These are phyloP conservation scores for Sipha maydis DNA, from an alignment of 2,888 invertebrate species.

Conservation along the genomic window DNA sequence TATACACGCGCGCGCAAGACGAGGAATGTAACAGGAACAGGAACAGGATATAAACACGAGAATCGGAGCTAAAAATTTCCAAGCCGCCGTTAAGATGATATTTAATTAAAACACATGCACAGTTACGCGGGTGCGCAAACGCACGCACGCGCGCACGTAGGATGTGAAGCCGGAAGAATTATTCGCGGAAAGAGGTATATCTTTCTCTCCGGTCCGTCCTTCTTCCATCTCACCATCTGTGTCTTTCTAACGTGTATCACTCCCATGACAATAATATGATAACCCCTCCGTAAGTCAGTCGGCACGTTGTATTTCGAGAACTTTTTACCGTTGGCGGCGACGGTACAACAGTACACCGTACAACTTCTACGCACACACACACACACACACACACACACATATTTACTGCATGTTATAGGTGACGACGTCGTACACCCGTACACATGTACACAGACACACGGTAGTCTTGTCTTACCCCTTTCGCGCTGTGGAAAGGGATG, in stretches of 20 bases:
- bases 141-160: neutral
- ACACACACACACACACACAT: neutral
- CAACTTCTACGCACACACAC: neutral
- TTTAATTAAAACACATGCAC: constrained; percentile 53
- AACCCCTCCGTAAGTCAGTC: neutral
- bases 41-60: constrained; percentile 17
- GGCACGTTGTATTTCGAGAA: constrained; percentile 53
- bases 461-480: constrained; percentile 27
- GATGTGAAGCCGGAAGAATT: neutral
- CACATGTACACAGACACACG: neutral
- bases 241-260: constrained; percentile 37
- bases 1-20: neutral
- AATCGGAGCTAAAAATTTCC: constrained; percentile 59
- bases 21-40: neutral
- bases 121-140: too few species aligned
- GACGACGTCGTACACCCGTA: neutral
- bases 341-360: neutral
- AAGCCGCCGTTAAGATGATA: constrained; percentile 54
- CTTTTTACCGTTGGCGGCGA: constrained; percentile 10
- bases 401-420: neutral
- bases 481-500: neutral
- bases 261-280: constrained; percentile 62
- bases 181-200: constrained; percentile 17
- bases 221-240: neutral
- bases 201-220: neutral